Percentiles rank a stretch among this genome's conserved stretches.
phyloP scores from a whole-genome alignment of 2,113 vertebrate species.

The Corythornis madagascariensis region DNA sequence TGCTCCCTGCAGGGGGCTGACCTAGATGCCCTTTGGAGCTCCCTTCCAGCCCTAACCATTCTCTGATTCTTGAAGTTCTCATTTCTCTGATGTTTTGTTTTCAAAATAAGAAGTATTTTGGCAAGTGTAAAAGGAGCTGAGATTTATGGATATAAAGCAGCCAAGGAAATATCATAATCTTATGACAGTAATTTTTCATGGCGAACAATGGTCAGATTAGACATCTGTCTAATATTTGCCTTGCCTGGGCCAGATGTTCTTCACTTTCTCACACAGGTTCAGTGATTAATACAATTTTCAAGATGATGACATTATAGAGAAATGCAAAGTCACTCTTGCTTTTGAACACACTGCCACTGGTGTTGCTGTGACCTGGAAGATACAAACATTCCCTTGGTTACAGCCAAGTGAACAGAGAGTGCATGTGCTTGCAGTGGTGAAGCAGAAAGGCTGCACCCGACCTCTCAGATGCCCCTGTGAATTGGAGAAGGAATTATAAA shows the following conservation, averaged over 20 bases:
- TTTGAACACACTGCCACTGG: background rate
- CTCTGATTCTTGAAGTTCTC: background rate
- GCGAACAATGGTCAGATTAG: background rate
- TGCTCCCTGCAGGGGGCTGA: no score
- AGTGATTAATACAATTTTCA: background rate
- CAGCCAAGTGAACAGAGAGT: background rate
- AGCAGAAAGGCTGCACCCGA: background rate
- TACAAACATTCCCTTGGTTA: background rate
- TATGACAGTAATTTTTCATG: background rate
- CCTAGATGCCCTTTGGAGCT: no score
- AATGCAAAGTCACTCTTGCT: background rate
- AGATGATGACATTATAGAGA: background rate
- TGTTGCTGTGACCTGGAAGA: background rate
- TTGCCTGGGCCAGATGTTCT: background rate
- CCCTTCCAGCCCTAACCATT: no score
- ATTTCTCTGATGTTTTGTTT: background rate
- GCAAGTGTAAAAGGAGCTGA: background rate
- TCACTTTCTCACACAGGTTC: background rate
- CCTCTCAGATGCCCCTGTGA: background rate
- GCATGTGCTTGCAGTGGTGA: background rate
- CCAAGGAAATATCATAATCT: conserved; percentile 12
- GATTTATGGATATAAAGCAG: background rate
- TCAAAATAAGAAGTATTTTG: conserved; percentile 18
- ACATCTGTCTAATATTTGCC: background rate
- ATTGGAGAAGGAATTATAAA: background rate